phyloP scores from a whole-genome alignment of 2,888 invertebrate genomes.

The Branchinecta sandiegonensis region DNA sequence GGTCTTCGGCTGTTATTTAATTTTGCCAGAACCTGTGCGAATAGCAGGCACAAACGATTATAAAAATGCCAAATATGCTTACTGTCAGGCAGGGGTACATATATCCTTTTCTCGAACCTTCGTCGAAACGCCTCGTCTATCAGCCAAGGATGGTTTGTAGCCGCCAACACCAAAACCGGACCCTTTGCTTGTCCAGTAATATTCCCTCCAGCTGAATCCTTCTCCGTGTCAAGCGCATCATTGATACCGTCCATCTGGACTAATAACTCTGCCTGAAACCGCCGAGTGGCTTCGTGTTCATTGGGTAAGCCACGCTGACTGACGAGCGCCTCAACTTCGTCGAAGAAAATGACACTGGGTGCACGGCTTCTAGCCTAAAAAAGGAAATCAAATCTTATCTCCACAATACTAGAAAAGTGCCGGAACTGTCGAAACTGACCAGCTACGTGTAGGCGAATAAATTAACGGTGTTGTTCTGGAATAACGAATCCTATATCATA shows the following conservation, averaged over 20 bases:
- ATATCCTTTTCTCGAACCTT: slow-evolving; percentile 72
- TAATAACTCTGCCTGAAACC: slow-evolving; percentile 73
- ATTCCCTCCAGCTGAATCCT: not conserved
- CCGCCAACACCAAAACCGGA: slow-evolving; percentile 70
- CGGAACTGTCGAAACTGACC: too few species aligned
- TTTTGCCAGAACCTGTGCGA: not conserved
- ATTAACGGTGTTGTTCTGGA: too few species aligned
- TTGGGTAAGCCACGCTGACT: slow-evolving; percentile 65
- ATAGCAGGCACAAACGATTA: not conserved
- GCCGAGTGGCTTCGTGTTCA: slow-evolving; percentile 67
- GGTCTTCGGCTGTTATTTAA: slow-evolving; percentile 10
- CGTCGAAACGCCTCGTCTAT: slow-evolving; percentile 73
- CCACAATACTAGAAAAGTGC: too few species aligned
- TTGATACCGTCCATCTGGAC: slow-evolving; percentile 80
- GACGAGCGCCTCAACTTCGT: slow-evolving; percentile 76
- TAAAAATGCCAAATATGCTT: slow-evolving; percentile 22
- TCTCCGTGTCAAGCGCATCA: slow-evolving; percentile 33
- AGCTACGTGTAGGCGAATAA: too few species aligned
- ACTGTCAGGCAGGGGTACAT: slow-evolving; percentile 61
- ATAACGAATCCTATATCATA: too few species aligned
- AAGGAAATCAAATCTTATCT: too few species aligned
- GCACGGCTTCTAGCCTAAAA: slow-evolving; percentile 63
- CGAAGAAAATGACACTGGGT: slow-evolving; percentile 77
- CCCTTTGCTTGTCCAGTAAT: slow-evolving; percentile 27
- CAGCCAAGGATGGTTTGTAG: slow-evolving; percentile 85